Evolutionary conservation across 1,140 invertebrate species (phyloP), one percentile per base, ranked within the genome.

Genomic region (Bombus impatiens): DNA sequence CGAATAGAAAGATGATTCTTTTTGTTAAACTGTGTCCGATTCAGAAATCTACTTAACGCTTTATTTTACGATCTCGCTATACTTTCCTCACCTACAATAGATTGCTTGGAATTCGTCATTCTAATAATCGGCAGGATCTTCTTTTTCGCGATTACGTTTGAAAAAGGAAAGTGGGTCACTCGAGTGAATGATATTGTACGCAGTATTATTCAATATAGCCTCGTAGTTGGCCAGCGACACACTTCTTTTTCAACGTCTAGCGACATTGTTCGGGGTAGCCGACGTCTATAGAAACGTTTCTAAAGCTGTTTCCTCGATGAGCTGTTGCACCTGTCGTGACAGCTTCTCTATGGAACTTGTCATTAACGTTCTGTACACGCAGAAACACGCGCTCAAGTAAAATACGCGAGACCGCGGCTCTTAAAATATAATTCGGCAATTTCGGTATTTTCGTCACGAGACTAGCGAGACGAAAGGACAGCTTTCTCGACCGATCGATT

Each of bases 261-360:
- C 18, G 10, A 44, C 35, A 67, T 83, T 67, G 74, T 67, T 28
- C 74, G 62, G 35, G 15, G 1, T 6, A 37, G 28, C 18, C 53
- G 72, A 67, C 57, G n/a, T 40, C 74, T 28, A 67, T 53, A 35
- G 28, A 77, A 67, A 37, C 35, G 37, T 78, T 78, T 53, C 59
- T 65, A 59, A 77, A 83, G 81, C 40, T 62, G 28, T 32, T 32
- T 10, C 40, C 35, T 82, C 70, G 62, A 82, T 75, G 71, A 74
- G 35, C 59, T 44, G 72, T 82, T 65, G 42, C 72, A 65, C 37
- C 67, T 22, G 22, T 15, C 53, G 22, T 22, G 53, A 35, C 40
- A 28, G 22, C 40, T 77, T 28, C 15, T 47, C 53, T 10, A 18
- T 59, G 25, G 8, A 71, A 40, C 44, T 28, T 71, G 65, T 80